These are phyloP conservation scores for Platycheirus rosarum DNA, from an alignment of 2,888 invertebrate species.

Conservation along the genomic window DNA sequence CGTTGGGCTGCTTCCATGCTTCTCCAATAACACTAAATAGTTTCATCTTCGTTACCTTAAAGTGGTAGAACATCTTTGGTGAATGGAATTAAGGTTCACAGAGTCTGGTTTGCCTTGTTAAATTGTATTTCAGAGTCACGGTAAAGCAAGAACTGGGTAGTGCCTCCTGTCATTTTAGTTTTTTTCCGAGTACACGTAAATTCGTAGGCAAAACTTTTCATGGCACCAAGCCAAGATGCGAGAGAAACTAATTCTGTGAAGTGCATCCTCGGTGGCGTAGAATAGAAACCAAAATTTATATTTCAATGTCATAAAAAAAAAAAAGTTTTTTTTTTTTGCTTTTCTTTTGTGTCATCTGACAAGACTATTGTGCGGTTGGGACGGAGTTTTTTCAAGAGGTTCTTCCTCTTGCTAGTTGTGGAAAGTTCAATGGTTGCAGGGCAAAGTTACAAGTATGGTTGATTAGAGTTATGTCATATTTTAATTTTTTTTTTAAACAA, in stretches of 20 bases:
- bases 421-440: conserved; percentile 43
- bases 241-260: conserved; percentile 56
- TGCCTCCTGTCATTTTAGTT: conserved; percentile 41
- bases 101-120: conserved; percentile 15
- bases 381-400: conserved; percentile 1
- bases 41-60: conserved; percentile 57
- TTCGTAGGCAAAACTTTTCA: conserved; percentile 43
- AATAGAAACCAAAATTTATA: conserved; percentile 53
- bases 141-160: conserved; percentile 20
- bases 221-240: conserved; percentile 65
- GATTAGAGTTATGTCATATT: conserved; percentile 12
- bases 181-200: conserved; percentile 19
- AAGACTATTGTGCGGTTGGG: conserved; percentile 18
- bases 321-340: conserved; percentile 9
- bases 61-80: no score
- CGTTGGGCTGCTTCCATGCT: conserved; percentile 17
- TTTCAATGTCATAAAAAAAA: conserved; percentile 64
- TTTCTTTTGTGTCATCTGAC: conserved; percentile 3
- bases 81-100: conserved; percentile 28
- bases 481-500: neutral
- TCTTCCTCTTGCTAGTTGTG: conserved; percentile 13
- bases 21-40: conserved; percentile 58
- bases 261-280: conserved; percentile 52
- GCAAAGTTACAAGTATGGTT: conserved; percentile 45
- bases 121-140: conserved; percentile 42